Conservation (phyloP, 2,888 invertebrate species). For the Imbricaverruca yamaguchii region DNA sequence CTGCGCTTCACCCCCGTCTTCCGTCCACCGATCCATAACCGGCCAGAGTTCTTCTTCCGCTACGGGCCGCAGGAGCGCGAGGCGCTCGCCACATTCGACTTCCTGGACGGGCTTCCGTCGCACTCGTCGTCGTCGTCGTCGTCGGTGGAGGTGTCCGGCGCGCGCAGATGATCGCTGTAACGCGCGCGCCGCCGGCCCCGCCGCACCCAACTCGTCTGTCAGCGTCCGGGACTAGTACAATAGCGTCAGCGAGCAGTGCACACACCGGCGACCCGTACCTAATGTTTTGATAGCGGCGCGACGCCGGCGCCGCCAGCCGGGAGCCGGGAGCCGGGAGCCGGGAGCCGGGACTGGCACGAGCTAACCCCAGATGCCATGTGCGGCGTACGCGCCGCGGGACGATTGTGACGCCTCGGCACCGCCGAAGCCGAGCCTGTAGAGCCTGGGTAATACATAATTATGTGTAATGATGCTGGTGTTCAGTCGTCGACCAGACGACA, state of each 20-base stretch:
- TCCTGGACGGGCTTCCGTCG: slow-evolving; percentile 44
- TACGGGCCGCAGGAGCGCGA: slow-evolving; percentile 68
- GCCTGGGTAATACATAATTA: neutral
- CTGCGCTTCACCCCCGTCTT: slow-evolving; percentile 39
- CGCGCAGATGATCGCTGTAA: neutral
- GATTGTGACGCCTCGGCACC: slow-evolving; percentile 35
- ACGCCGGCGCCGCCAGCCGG: no score
- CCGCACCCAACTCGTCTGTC: neutral
- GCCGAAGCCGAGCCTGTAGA: neutral
- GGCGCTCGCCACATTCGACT: slow-evolving; percentile 71
- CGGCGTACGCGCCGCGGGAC: slow-evolving; percentile 42
- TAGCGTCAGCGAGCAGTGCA: neutral
- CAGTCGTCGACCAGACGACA: no score
- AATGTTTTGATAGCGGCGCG: neutral
- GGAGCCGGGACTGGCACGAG: neutral
- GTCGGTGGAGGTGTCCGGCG: neutral
- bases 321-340: no score
- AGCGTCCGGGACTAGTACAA: slow-evolving; percentile 2
- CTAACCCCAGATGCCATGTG: neutral
- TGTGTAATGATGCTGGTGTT: neutral
- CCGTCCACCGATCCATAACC: slow-evolving; percentile 65
- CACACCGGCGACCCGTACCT: slow-evolving; percentile 1
- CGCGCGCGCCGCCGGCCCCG: neutral
- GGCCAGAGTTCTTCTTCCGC: slow-evolving; percentile 67
- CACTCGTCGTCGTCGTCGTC: neutral